Conservation (phyloP, 2,113 vertebrate genomes). For the Nansenia antarctica region DNA sequence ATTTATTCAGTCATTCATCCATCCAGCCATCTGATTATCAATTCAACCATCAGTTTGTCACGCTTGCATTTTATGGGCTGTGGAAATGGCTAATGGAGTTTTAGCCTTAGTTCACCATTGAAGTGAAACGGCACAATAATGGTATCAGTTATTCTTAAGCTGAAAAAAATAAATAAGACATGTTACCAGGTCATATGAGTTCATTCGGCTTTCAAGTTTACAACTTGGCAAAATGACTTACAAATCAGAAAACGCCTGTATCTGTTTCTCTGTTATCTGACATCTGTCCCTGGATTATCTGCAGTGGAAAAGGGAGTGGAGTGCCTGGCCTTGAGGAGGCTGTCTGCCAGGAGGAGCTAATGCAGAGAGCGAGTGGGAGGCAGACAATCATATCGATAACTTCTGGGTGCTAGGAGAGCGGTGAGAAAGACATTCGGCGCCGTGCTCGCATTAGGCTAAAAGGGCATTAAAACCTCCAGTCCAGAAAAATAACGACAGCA, state of each 20-base stretch:
- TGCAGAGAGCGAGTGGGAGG: conserved; percentile 22
- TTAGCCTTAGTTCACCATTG: no score
- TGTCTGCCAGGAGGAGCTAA: conserved; percentile 45
- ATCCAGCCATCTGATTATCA: background rate
- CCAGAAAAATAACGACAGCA: conserved; percentile 36
- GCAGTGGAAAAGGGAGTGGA: background rate
- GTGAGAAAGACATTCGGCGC: conserved; percentile 57
- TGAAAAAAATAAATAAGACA: background rate
- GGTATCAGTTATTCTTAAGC: background rate
- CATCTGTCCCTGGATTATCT: conserved; percentile 1
- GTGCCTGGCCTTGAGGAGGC: conserved; percentile 27
- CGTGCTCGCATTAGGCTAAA: conserved; percentile 37
- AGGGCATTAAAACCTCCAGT: conserved; percentile 40
- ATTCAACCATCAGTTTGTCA: no score
- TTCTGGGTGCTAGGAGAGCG: conserved; percentile 30
- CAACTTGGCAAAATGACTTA: conserved; percentile 9
- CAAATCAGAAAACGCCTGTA: conserved; percentile 22
- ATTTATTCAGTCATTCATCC: background rate
- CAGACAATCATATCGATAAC: conserved; percentile 39
- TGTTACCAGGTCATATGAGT: background rate
- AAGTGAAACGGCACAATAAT: no score
- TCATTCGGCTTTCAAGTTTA: background rate
- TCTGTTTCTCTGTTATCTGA: conserved; percentile 14
- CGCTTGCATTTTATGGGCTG: no score
- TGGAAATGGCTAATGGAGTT: no score